Conservation (phyloP, 2,888 invertebrate species). For the Agonum fuliginosum region DNA sequence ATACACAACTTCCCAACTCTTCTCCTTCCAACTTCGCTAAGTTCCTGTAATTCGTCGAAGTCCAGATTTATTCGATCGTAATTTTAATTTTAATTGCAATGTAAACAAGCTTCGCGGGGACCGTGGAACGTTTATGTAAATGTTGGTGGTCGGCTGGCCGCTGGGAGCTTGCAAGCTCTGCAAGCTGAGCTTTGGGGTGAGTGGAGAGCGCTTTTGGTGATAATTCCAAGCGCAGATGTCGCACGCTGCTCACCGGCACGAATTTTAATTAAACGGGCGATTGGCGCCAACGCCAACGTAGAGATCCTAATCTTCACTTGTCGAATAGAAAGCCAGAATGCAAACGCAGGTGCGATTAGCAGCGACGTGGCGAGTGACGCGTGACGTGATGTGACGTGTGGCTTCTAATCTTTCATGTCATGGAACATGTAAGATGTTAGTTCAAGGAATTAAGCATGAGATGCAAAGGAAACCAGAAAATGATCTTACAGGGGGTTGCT, state of each 20-base stretch:
- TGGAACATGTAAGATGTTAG: no score
- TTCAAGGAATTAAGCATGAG: no score
- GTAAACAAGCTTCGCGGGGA: slow-evolving; percentile 49
- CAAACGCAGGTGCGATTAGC: slow-evolving; percentile 37
- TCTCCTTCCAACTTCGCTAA: no score
- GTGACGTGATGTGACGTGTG: no score
- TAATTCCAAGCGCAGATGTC: slow-evolving; percentile 51
- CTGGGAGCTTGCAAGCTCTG: no score
- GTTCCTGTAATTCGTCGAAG: neutral
- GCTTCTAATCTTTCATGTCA: no score
- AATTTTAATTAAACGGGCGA: slow-evolving; percentile 56
- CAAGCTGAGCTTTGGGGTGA: no score
- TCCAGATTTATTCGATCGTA: slow-evolving; percentile 37
- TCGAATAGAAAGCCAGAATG: slow-evolving; percentile 14
- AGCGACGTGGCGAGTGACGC: no score
- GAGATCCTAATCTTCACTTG: neutral
- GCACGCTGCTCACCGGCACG: slow-evolving; percentile 17
- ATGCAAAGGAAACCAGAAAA: no score
- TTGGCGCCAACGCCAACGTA: neutral
- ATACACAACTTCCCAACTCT: no score
- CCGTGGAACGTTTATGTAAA: slow-evolving; percentile 51
- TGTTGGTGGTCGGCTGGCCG: slow-evolving; percentile 28
- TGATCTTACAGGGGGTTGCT: no score
- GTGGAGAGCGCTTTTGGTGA: no score
- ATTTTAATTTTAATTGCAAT: slow-evolving; percentile 57